Conservation (phyloP, 1,140 invertebrate species). For the Vanessa tameamea region DNA sequence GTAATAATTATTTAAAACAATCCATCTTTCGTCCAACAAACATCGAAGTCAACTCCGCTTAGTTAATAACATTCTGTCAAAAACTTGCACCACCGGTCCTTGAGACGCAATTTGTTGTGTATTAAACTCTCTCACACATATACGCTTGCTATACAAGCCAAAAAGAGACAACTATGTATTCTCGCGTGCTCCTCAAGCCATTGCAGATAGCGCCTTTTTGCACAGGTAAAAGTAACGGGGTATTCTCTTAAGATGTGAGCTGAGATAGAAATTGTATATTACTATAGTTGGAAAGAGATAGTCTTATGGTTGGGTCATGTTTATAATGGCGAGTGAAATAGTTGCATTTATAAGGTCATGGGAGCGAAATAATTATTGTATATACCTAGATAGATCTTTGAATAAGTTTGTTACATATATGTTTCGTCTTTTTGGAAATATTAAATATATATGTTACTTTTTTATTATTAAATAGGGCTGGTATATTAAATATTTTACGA, state of each 20-base stretch:
- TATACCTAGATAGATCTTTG: not conserved
- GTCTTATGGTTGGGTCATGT: conserved; percentile 55
- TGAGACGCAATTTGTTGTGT: conserved; percentile 46
- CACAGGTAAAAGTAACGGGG: conserved; percentile 79
- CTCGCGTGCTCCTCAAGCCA: conserved; percentile 30
- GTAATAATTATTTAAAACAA: conserved; percentile 46
- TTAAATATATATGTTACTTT: no score
- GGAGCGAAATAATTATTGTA: conserved; percentile 37
- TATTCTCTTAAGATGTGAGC: conserved; percentile 74
- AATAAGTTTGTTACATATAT: not conserved
- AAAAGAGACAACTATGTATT: conserved; percentile 46
- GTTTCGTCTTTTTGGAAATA: no score
- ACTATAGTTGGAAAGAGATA: conserved; percentile 53
- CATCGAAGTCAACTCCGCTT: conserved; percentile 49
- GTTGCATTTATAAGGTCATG: conserved; percentile 62
- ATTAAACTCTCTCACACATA: conserved; percentile 29
- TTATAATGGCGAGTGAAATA: conserved; percentile 58
- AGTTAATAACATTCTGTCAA: conserved; percentile 73
- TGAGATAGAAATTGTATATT: conserved; percentile 54
- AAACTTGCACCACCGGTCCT: conserved; percentile 74
- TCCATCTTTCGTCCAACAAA: conserved; percentile 45
- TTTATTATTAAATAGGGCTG: no score
- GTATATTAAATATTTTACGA: no score
- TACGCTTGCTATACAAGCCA: conserved; percentile 4
- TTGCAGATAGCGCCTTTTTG: conserved; percentile 77